Base-by-base conservation (phyloP, 2,113 vertebrate genomes). In the Nesogale talazaci region DNA sequence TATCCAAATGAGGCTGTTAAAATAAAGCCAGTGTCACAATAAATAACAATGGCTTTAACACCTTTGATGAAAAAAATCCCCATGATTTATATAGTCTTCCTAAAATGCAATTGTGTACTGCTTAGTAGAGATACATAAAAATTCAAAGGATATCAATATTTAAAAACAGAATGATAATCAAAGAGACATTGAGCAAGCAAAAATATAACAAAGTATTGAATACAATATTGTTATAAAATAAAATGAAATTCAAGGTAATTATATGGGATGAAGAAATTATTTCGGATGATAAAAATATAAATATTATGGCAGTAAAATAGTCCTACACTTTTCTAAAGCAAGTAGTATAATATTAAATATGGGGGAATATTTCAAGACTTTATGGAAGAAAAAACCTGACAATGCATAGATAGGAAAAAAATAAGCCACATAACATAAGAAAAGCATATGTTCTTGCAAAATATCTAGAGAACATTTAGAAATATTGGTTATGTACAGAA, bases 241-340 rank as follows among this genome's bases (percentile, higher is more conserved):
- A 86, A 77, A 69, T 70, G 93, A 90, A 86, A 86, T 81, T 80
- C 3, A 94, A 91, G 29, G n/a, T 25, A 79, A 75, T 75, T 75
- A 20, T 6, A 14, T 83, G 16, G 40, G 22, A 72, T 46, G 67
- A 86, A 84, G 20, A 17, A 36, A 92, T 91, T 93, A 42, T 79
- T 88, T 86, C 59, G 69, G 52, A 16, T 92, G 27, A 84, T 59
- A 94, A 95, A 92, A 4, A 75, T 85, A 89, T 1, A 63, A 77
- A 40, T 4, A 67, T 70, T 46, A 34, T 80, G 34, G 31, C 20
- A 75, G 36, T 14, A 80, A 40, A 89, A 89, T 70, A 72, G 72
- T 81, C 38, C 83, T 36, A 42, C 90, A 89, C 2, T 76, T 70
- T 76, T 11, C 46, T 40, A 34, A 65, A 89, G 81, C 23, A 83